Evolutionary conservation across 2,888 invertebrate species (phyloP).

Genomic region (Spialia ferax): DNA sequence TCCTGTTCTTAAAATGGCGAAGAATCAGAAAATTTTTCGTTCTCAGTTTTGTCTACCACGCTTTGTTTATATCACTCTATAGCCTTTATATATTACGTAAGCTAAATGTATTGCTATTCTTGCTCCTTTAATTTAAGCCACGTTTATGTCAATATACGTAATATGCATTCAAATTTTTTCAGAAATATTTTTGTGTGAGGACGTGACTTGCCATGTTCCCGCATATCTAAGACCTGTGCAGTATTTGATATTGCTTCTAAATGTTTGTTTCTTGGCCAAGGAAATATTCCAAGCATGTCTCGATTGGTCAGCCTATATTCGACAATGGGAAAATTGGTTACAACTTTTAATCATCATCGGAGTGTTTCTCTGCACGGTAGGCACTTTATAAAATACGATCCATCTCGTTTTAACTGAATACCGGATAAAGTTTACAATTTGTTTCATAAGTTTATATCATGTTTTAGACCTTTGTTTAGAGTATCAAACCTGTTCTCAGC

Average conservation of each 20-base stretch:
- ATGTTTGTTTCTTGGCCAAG: constrained; percentile 88
- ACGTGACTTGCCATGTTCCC: constrained; percentile 71
- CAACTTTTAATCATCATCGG: constrained; percentile 92
- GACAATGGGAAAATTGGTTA: constrained; percentile 95
- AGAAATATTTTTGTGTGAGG: constrained; percentile 85
- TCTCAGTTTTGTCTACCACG: constrained; percentile 92
- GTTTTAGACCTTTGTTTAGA: not conserved
- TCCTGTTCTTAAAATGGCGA: constrained; percentile 94
- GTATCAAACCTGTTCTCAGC: not conserved
- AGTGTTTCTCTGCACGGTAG: constrained; percentile 89
- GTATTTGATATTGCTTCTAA: constrained; percentile 88
- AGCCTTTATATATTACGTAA: constrained; percentile 90
- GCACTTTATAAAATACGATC: constrained; percentile 45
- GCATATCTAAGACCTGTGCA: constrained; percentile 80
- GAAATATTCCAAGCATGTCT: constrained; percentile 93
- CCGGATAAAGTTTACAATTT: not conserved
- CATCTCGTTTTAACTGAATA: not conserved
- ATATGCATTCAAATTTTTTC: constrained; percentile 51
- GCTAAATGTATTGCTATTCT: constrained; percentile 50
- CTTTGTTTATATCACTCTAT: constrained; percentile 91
- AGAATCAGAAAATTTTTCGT: constrained; percentile 94
- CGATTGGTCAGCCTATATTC: constrained; percentile 90
- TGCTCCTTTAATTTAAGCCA: not conserved
- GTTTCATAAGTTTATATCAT: not conserved
- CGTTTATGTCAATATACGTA: not conserved